Base-by-base conservation (phyloP, 2,888 invertebrate genomes). In the Macrophya annulata region DNA sequence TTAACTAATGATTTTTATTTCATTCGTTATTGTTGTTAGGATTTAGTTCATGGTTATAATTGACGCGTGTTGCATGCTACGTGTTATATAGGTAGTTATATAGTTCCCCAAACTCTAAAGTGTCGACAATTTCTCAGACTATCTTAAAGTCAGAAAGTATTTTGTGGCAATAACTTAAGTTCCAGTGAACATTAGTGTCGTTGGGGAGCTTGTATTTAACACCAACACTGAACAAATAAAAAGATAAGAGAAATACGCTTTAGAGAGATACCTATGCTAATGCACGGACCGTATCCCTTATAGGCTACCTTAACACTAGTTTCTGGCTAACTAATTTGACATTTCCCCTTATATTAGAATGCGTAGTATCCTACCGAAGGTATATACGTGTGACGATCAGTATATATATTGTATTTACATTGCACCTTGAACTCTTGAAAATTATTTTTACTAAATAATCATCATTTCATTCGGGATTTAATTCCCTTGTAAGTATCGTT, bases 241-340 rank as follows among this genome's bases (percentile, higher is more conserved):
- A 89, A 86, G 89, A 88, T 87, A 86, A 81, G 40, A 62, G 51
- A 43, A 12, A 81, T 62, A 62, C 59, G 59, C 81, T 84, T 84
- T 40, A n/a, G 68, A 84, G 74, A 86, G 87, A 90, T 90, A 89
- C 87, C 85, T 89, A 90, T 89, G 90, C 88, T 89, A 89, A 90
- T 90, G 87, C 81, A 12, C 48, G 48, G 48, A 37, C 68, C 31
- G 43, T 81, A 81, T 55, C 59, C 81, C 81, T 40, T n/a, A 43
- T 3, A 2, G 40, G 62, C 59, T 21, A 62, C 59, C 81, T 81
- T n/a, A 59, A 81, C 81, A 40, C 62, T 62, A 62, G 81, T 81
- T 81, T 81, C 81, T 81, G 81, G 85, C 59, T 87, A 85, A 88
- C 88, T 88, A 89, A 90, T 88, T 89, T 88, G 87, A 88, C 87